phyloP scores from a whole-genome alignment of 1,140 invertebrate genomes.

The Maniola jurtina region DNA sequence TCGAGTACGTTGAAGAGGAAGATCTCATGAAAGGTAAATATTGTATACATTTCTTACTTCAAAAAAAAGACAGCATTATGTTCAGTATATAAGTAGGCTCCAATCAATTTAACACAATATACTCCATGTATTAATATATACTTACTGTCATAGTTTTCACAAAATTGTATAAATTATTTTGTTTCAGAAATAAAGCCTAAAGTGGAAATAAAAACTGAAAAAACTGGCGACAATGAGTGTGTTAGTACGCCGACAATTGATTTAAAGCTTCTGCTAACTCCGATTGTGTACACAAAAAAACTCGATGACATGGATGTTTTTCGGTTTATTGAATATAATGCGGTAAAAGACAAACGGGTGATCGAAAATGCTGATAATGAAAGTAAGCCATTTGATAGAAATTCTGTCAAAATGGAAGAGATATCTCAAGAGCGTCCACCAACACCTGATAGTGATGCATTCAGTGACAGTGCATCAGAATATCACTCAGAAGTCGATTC shows the following conservation, averaged over 20 bases:
- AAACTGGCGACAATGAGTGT: conserved; percentile 6
- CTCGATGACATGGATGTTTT: conserved; percentile 61
- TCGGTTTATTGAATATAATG: conserved; percentile 33
- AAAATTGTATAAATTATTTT: not conserved
- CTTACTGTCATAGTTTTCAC: not conserved
- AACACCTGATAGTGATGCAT: conserved; percentile 17
- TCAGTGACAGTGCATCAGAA: not conserved
- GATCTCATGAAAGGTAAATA: conserved; percentile 28
- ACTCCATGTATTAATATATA: not conserved
- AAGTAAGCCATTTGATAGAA: conserved; percentile 48
- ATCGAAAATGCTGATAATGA: conserved; percentile 45
- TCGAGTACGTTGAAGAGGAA: conserved; percentile 41
- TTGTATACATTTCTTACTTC: too few species aligned
- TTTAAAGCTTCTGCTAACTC: conserved; percentile 56
- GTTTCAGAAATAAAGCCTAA: conserved; percentile 18
- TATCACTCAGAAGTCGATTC: conserved; percentile 9
- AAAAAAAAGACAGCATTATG: too few species aligned
- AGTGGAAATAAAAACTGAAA: conserved; percentile 5
- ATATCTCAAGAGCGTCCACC: conserved; percentile 22
- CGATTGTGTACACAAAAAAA: conserved; percentile 56
- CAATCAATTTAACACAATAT: too few species aligned
- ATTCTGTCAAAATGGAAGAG: conserved; percentile 30
- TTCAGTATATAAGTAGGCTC: too few species aligned
- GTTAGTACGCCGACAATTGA: conserved; percentile 45
- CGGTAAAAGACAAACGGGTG: conserved; percentile 38